phyloP scores from a whole-genome alignment of 1,140 invertebrate genomes.

The Rhagoletis pomonella region DNA sequence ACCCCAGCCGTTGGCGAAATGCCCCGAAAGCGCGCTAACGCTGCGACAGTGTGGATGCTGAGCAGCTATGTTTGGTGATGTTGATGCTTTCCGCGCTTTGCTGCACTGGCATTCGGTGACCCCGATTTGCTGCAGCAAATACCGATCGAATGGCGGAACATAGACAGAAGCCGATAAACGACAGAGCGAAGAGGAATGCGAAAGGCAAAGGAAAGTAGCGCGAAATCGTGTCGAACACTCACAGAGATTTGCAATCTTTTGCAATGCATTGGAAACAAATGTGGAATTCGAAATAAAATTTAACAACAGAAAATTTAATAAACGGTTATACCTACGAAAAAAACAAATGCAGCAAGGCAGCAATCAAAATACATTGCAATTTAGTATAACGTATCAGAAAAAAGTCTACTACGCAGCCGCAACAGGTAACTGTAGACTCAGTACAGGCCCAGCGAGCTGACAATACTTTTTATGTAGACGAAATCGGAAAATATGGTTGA shows the following conservation, averaged over 20 bases:
- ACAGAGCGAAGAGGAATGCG: not conserved
- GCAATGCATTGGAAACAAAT: not conserved
- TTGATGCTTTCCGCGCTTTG: not conserved
- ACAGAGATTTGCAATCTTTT: not conserved
- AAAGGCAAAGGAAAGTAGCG: conserved; percentile 6
- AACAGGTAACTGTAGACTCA: no score
- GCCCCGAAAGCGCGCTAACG: not conserved
- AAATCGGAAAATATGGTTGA: no score
- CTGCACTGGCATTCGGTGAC: not conserved
- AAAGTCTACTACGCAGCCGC: no score
- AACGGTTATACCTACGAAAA: no score
- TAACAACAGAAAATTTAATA: not conserved
- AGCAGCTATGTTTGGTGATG: not conserved
- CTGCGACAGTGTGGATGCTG: not conserved
- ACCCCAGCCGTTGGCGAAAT: not conserved
- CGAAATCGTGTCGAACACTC: not conserved
- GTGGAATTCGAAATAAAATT: not conserved
- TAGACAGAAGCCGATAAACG: not conserved
- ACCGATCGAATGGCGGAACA: not conserved
- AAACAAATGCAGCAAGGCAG: no score
- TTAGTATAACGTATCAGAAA: no score
- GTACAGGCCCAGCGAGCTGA: no score
- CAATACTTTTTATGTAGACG: no score
- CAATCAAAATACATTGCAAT: no score
- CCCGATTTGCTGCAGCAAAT: not conserved